Evolutionary conservation across 2,888 invertebrate species (phyloP).

Genomic region (Ophion ventricosus): DNA sequence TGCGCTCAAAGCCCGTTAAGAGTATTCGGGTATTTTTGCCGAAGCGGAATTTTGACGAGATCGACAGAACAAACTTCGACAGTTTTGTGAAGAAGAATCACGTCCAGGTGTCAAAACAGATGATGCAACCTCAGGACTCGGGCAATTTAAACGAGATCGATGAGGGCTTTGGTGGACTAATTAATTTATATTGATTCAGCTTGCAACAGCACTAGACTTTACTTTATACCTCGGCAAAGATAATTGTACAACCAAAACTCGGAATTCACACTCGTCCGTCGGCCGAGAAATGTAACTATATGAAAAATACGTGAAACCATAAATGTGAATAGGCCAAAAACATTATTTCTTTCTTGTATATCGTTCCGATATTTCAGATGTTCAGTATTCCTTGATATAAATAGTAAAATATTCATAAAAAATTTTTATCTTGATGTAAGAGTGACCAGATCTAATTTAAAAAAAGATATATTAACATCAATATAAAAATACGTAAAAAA

Average conservation of each 20-base stretch:
- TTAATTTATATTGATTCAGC: slow-evolving; percentile 68
- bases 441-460: slow-evolving; percentile 36
- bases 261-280: background rate
- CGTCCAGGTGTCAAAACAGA: background rate
- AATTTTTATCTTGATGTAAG: slow-evolving; percentile 46
- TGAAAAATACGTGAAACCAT: slow-evolving; percentile 14
- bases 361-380: slow-evolving; percentile 61
- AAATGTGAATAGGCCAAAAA: background rate
- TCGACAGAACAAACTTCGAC: slow-evolving; percentile 87
- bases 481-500: background rate
- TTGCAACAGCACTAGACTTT: slow-evolving; percentile 54
- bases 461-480: slow-evolving; percentile 7
- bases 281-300: slow-evolving; percentile 9
- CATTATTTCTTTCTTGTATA: slow-evolving; percentile 7
- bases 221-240: slow-evolving; percentile 28
- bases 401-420: slow-evolving; percentile 41
- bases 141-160: slow-evolving; percentile 84
- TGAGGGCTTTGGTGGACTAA: slow-evolving; percentile 84
- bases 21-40: slow-evolving; percentile 70
- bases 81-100: slow-evolving; percentile 84
- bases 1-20: background rate
- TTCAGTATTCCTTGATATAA: slow-evolving; percentile 45
- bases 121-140: background rate
- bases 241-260: slow-evolving; percentile 13
- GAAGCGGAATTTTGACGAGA: slow-evolving; percentile 87